phyloP scores from a whole-genome alignment of 1,140 invertebrate species.

The Penaeus chinensis region DNA sequence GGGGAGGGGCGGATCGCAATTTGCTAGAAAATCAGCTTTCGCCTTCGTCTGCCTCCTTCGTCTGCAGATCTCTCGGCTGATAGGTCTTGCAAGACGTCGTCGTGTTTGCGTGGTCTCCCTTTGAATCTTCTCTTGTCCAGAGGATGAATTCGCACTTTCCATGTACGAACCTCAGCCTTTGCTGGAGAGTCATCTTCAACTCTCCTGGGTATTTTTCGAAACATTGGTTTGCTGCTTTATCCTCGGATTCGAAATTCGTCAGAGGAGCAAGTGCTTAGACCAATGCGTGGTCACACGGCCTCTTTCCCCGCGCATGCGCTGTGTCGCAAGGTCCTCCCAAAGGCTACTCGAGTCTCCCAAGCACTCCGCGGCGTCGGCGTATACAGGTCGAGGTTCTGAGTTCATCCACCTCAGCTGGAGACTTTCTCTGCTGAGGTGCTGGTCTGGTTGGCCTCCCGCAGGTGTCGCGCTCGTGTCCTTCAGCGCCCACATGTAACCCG shows the following conservation, averaged over 20 bases:
- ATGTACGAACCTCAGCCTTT: background rate
- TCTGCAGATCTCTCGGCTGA: no score
- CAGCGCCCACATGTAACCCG: background rate
- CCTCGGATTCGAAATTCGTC: background rate
- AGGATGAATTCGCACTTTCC: no score
- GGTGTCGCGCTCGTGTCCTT: constrained; percentile 34
- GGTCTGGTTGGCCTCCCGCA: constrained; percentile 35
- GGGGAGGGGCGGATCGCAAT: background rate
- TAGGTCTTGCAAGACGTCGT: background rate
- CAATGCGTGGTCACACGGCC: background rate
- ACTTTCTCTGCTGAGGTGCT: constrained; percentile 46
- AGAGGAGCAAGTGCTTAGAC: background rate
- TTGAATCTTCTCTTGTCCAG: no score
- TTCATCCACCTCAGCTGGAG: constrained; percentile 52
- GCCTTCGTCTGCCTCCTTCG: background rate
- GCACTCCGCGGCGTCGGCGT: constrained; percentile 39
- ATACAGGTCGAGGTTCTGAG: constrained; percentile 54
- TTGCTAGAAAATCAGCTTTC: background rate
- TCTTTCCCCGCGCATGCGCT: background rate
- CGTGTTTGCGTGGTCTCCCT: background rate
- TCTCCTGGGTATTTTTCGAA: no score
- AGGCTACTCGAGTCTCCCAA: constrained; percentile 29
- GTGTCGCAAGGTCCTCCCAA: constrained; percentile 36
- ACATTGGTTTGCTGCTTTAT: background rate
- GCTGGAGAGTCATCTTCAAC: background rate